Conservation (phyloP, 2,113 vertebrate genomes). For the Polyodon spathula region DNA sequence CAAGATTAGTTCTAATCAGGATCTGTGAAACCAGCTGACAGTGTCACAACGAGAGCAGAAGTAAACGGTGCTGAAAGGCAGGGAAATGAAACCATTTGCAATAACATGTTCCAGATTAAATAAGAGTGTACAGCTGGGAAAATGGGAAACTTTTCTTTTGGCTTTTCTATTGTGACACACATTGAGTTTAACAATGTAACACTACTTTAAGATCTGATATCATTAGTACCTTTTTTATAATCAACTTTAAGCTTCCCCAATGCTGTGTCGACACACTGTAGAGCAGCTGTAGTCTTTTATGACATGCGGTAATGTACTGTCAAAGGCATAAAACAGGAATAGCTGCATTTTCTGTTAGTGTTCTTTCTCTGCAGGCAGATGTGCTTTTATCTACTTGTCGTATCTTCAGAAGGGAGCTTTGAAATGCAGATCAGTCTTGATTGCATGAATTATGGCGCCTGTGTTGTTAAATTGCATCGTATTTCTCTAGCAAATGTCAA, state of each 20-base stretch:
- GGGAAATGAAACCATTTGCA: no score
- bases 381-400: conserved; percentile 52
- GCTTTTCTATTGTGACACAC: no score
- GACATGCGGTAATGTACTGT: conserved; percentile 52
- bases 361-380: conserved; percentile 58
- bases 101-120: no score
- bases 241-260: conserved; percentile 45
- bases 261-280: conserved; percentile 36
- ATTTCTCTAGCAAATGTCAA: conserved; percentile 24
- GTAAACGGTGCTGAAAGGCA: no score
- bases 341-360: conserved; percentile 41
- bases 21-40: no score
- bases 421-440: conserved; percentile 57
- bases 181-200: no score
- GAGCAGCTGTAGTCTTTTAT: conserved; percentile 54
- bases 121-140: neutral
- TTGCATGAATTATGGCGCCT: conserved; percentile 41
- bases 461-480: conserved; percentile 11
- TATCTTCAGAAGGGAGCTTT: conserved; percentile 53
- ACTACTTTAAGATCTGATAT: conserved; percentile 16
- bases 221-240: conserved; percentile 42
- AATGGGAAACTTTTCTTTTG: conserved; percentile 2
- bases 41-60: no score
- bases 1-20: no score
- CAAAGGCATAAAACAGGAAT: conserved; percentile 58